Conservation (phyloP, 35 echinoderm and acorn worm species). For the Heliocidaris erythrogramma region DNA sequence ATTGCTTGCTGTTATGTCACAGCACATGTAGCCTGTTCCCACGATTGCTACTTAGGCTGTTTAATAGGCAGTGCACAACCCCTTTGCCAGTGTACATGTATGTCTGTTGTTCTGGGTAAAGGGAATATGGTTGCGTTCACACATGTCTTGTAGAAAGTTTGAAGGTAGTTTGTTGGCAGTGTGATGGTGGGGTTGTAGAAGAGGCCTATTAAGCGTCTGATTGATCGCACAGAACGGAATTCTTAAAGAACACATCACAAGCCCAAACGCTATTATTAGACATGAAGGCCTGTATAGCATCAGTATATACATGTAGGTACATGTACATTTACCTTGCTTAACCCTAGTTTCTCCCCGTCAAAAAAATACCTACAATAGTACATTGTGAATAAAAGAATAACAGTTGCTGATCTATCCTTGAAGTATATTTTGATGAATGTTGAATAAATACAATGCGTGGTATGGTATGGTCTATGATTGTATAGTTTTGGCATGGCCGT, state of each 20-base stretch:
- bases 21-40: not conserved
- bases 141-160: too few relatives aligned
- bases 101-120: too few relatives aligned
- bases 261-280: not conserved
- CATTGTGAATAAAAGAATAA: too few relatives aligned
- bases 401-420: not conserved
- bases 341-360: too few relatives aligned
- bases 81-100: not conserved
- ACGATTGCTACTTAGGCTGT: not conserved
- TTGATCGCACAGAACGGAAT: slow-evolving; percentile 9
- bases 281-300: too few relatives aligned
- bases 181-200: not conserved
- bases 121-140: too few relatives aligned
- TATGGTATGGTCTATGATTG: not conserved
- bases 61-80: not conserved
- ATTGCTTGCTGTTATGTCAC: not conserved
- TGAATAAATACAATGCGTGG: not conserved
- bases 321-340: too few relatives aligned
- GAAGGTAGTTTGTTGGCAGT: not conserved
- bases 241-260: not conserved
- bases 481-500: not conserved
- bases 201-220: not conserved
- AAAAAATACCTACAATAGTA: too few relatives aligned
- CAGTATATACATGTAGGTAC: too few relatives aligned
- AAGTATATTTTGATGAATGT: not conserved